phyloP scores from a whole-genome alignment of 1,140 invertebrate genomes.

The Tribolium madens region DNA sequence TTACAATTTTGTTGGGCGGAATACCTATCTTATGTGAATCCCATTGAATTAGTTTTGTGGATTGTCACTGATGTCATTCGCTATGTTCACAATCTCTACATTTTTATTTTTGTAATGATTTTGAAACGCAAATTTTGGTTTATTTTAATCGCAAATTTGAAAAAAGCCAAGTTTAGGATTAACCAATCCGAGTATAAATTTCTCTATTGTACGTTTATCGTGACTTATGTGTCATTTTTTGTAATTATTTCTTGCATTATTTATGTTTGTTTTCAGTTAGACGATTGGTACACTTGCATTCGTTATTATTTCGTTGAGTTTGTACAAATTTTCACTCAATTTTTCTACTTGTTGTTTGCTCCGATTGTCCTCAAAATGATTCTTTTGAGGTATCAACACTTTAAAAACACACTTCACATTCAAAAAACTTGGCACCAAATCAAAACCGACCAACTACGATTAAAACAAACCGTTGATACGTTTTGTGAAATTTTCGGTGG shows the following conservation, averaged over 20 bases:
- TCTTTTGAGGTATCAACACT: not conserved
- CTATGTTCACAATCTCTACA: not conserved
- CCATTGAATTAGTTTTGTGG: not conserved
- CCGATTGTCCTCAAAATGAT: not conserved
- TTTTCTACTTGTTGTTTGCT: not conserved
- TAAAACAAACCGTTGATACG: not conserved
- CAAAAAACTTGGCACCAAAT: not conserved
- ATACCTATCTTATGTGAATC: not conserved
- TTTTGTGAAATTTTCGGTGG: not conserved
- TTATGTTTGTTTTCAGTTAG: not conserved
- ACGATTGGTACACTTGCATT: not conserved
- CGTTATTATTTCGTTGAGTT: not conserved
- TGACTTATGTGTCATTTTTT: not conserved
- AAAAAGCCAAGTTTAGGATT: not conserved
- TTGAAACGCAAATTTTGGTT: not conserved
- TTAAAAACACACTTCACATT: not conserved
- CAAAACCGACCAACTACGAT: not conserved
- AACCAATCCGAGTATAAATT: not conserved
- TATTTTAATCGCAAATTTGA: not conserved
- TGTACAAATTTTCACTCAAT: not conserved
- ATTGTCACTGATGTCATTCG: not conserved
- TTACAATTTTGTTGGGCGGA: not conserved
- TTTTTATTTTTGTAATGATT: slow-evolving; percentile 4
- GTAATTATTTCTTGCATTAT: not conserved
- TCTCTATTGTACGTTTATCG: not conserved